phyloP scores from a whole-genome alignment of 2,113 vertebrate genomes.

The Crocuta crocuta region DNA sequence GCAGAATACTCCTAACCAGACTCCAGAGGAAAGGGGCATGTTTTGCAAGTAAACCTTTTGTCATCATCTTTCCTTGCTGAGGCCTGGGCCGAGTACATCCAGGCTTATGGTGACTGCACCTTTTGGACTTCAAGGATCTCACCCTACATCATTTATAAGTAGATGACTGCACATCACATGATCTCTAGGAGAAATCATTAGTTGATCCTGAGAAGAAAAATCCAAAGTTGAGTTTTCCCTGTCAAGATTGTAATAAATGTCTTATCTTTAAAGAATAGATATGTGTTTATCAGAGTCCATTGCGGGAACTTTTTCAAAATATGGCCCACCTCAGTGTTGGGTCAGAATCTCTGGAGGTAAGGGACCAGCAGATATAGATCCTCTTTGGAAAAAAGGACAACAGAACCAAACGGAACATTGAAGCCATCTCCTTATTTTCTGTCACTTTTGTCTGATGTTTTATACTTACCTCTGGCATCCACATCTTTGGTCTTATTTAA shows the following conservation, averaged over 20 bases:
- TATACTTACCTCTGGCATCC: background rate
- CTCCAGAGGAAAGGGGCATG: constrained; percentile 46
- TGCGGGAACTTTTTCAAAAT: background rate
- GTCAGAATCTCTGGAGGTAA: background rate
- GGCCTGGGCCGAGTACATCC: background rate
- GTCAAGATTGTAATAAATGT: background rate
- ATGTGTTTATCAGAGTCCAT: background rate
- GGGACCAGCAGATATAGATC: too few relatives aligned
- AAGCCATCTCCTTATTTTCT: background rate
- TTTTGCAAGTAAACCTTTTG: background rate
- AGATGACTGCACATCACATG: background rate
- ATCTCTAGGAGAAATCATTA: background rate
- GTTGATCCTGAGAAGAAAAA: background rate
- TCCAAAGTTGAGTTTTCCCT: background rate
- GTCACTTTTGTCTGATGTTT: background rate
- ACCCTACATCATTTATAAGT: background rate
- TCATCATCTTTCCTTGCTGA: background rate
- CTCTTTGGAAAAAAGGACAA: background rate
- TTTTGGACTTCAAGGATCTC: background rate
- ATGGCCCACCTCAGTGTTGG: background rate
- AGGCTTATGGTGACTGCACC: background rate
- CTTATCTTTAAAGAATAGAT: background rate
- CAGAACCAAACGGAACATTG: background rate
- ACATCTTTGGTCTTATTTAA: background rate
- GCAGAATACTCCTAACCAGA: constrained; percentile 1